These are phyloP conservation scores for Lagodon rhomboides DNA, from an alignment of 2,797 vertebrate genomes.

Conservation along the genomic window DNA sequence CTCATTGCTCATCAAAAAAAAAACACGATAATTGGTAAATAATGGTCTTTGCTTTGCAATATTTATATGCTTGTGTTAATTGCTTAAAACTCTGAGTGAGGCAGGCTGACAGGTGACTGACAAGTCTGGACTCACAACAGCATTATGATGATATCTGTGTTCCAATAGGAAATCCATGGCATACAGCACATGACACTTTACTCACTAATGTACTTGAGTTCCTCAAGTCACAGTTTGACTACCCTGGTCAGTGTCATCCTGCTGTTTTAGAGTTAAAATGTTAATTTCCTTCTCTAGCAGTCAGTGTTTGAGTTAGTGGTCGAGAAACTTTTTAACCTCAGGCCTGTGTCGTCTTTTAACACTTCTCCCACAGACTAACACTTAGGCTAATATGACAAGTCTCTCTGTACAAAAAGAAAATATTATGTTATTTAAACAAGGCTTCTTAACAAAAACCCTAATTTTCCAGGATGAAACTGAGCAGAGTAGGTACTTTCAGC, in stretches of 20 bases:
- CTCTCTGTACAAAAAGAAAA: conserved; percentile 11
- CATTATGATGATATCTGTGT: too few species aligned
- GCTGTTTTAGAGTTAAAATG: conserved; percentile 7
- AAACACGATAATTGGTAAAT: too few species aligned
- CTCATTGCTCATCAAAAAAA: too few species aligned
- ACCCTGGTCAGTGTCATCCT: background rate
- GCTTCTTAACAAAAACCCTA: conserved; percentile 13
- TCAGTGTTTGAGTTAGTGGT: conserved; percentile 38
- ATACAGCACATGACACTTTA: background rate
- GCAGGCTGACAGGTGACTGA: too few species aligned
- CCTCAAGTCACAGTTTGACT: conserved; percentile 1
- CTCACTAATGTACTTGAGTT: background rate
- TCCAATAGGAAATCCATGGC: too few species aligned
- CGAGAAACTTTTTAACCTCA: conserved; percentile 18
- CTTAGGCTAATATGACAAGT: background rate
- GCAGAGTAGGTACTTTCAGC: background rate
- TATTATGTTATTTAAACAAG: conserved; percentile 5
- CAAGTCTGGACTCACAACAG: too few species aligned
- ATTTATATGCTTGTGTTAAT: too few species aligned
- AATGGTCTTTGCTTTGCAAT: too few species aligned
- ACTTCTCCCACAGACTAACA: background rate
- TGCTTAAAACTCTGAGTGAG: too few species aligned
- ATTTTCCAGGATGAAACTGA: background rate
- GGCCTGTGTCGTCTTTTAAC: conserved; percentile 9
- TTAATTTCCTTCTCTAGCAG: conserved; percentile 2